Evolutionary conservation across 2,113 vertebrate genomes (phyloP).

Genomic region (Acrocephalus arundinaceus): DNA sequence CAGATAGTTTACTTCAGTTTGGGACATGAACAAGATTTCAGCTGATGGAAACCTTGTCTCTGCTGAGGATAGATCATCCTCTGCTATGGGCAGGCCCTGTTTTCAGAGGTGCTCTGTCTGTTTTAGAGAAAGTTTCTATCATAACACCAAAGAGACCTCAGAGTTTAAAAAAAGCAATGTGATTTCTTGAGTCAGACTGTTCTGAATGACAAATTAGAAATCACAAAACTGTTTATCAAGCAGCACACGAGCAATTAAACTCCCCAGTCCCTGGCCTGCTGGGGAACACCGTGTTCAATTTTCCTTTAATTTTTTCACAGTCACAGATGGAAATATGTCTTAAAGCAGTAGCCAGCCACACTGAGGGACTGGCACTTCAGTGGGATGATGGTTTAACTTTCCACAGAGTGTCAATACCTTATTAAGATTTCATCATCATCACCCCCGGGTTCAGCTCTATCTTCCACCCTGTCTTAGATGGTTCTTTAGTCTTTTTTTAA

Average conservation of each 20-base stretch:
- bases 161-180: background rate
- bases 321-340: background rate
- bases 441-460: background rate
- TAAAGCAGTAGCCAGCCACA: background rate
- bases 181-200: background rate
- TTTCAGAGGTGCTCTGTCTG: background rate
- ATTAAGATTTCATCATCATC: background rate
- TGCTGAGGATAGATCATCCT: background rate
- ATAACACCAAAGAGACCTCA: background rate
- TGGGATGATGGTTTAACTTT: background rate
- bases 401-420: background rate
- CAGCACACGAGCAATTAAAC: background rate
- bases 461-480: background rate
- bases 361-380: background rate
- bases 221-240: background rate
- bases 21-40: background rate
- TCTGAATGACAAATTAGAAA: conserved; percentile 16
- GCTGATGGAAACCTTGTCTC: background rate
- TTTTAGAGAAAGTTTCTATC: background rate
- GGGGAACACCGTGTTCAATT: background rate
- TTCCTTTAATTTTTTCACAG: background rate
- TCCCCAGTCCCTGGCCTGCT: background rate
- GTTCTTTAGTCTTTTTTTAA: background rate
- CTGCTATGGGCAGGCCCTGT: background rate
- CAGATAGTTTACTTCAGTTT: background rate